phyloP scores from a whole-genome alignment of 2,888 invertebrate species.

The Ophion obscuratus region DNA sequence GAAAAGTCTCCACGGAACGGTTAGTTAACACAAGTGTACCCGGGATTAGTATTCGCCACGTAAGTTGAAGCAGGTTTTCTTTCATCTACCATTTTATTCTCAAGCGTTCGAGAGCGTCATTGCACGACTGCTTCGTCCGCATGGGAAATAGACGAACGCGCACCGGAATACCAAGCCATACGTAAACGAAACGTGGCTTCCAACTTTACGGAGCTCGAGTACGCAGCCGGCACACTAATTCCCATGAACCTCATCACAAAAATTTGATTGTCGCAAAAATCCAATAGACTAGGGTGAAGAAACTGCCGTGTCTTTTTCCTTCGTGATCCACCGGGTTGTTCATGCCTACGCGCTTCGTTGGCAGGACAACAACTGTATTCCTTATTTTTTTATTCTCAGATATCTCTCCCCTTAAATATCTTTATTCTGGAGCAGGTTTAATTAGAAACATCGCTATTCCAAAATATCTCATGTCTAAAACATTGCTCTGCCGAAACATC shows the following conservation, averaged over 20 bases:
- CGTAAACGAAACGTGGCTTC: constrained; percentile 3
- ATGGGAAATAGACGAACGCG: constrained; percentile 40
- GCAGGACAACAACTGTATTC: too few relatives aligned
- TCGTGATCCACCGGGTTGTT: neutral
- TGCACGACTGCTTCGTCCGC: constrained; percentile 23
- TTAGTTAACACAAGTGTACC: constrained; percentile 1
- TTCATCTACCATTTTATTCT: constrained; percentile 39
- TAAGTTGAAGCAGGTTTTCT: constrained; percentile 51
- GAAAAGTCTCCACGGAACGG: constrained; percentile 11
- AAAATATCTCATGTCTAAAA: too few relatives aligned
- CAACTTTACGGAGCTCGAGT: neutral
- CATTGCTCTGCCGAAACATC: too few relatives aligned
- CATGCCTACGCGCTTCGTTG: neutral
- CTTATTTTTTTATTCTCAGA: too few relatives aligned
- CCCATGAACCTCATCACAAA: neutral
- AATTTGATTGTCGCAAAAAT: neutral
- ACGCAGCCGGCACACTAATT: constrained; percentile 21
- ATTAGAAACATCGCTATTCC: too few relatives aligned
- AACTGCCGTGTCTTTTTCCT: neutral
- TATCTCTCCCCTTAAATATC: too few relatives aligned
- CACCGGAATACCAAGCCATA: constrained; percentile 29
- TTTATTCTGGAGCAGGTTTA: too few relatives aligned
- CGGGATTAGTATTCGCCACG: constrained; percentile 39
- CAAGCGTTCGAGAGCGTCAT: constrained; percentile 31
- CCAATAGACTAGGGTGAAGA: neutral